Conservation (phyloP, 2,888 invertebrate species). For the Stegophylla sp. region DNA sequence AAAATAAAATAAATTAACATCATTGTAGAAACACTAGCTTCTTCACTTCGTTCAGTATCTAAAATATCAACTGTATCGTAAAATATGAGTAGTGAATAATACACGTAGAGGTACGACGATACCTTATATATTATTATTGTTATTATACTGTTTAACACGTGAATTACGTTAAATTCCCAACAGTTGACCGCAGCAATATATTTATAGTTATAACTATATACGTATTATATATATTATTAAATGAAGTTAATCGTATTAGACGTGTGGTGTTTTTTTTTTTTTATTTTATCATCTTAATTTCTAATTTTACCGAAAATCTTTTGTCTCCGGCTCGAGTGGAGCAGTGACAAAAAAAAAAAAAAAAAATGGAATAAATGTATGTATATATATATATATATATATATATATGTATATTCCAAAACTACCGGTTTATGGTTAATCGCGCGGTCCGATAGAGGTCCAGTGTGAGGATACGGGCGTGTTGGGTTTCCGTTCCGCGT, state of each 20-base stretch:
- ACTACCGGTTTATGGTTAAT: conserved; percentile 59
- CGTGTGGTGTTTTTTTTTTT: conserved; percentile 27
- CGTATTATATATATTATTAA: conserved; percentile 21
- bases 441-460: conserved; percentile 55
- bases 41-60: too few relatives aligned
- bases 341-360: not conserved
- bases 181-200: not conserved
- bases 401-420: conserved; percentile 30
- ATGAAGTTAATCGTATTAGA: conserved; percentile 48
- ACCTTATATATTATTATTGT: not conserved
- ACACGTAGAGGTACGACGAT: too few relatives aligned
- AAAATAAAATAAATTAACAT: too few relatives aligned
- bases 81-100: too few relatives aligned
- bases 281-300: conserved; percentile 41
- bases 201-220: not conserved
- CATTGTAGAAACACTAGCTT: too few relatives aligned
- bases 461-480: conserved; percentile 51
- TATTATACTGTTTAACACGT: not conserved
- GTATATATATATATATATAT: not conserved
- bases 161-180: not conserved
- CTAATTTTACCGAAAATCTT: conserved; percentile 48
- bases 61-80: too few relatives aligned
- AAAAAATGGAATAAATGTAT: not conserved
- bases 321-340: conserved; percentile 20
- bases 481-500: conserved; percentile 59